Conservation (phyloP, 2,888 invertebrate genomes). For the Phengaris alcon region DNA sequence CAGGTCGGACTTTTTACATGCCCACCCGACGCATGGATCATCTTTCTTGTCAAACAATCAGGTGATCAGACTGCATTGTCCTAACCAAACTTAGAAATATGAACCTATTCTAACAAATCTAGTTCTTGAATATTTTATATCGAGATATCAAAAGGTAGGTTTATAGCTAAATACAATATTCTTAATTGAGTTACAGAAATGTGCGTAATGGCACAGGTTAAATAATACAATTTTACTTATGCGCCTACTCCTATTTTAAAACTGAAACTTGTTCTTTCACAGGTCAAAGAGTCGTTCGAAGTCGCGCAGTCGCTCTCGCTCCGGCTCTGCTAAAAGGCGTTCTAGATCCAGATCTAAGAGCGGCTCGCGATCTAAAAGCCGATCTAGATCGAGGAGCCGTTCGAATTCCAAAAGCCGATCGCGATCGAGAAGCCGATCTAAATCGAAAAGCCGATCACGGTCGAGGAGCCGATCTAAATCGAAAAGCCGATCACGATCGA, state of each 20-base stretch:
- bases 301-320: constrained; percentile 59
- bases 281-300: constrained; percentile 63
- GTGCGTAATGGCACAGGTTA: no score
- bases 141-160: no score
- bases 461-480: constrained; percentile 57
- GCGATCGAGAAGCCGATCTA: constrained; percentile 47
- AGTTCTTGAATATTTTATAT: no score
- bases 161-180: no score
- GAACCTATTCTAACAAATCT: no score
- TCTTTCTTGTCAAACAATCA: no score
- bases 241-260: neutral
- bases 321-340: constrained; percentile 50
- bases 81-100: no score
- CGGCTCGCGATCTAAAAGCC: constrained; percentile 55
- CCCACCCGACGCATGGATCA: no score
- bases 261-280: neutral
- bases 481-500: constrained; percentile 54
- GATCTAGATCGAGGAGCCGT: constrained; percentile 55
- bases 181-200: no score
- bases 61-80: no score
- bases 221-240: neutral
- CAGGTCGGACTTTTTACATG: no score
- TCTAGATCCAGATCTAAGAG: constrained; percentile 54
- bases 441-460: constrained; percentile 57
- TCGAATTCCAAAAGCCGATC: constrained; percentile 57